Base-by-base conservation (phyloP, 2,888 invertebrate genomes). In the Drosophila parthenogenetica region DNA sequence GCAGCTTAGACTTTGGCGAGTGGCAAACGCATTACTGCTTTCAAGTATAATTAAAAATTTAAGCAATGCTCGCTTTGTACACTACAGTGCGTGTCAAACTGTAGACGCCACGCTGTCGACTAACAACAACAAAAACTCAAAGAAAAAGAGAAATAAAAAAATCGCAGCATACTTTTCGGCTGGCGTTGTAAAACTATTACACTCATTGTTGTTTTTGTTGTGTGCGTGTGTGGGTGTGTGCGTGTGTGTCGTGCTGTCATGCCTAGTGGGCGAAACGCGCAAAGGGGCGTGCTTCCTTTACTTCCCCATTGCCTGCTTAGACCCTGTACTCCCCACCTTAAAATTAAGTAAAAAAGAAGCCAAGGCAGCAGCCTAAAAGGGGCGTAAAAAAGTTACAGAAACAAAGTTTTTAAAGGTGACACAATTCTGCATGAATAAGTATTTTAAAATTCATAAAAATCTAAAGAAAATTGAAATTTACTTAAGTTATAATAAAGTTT, bases 81-180 rank as follows among this genome's bases (percentile, higher is more conserved):
- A 13, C 16, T 5, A 29, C 29, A 77, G 65, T 51, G 50, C 32
- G 13, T 66, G 37, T 29, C 22, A 69, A 82, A 82, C 87, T 83
- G 79, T 87, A 68, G 81, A 87, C 81, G 81, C 81, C 81, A 87
- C 40, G 50, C 14, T 75, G 87, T 64, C 84, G 87, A 67, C 72
- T 60, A 77, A 69, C 81, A 49, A 69, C 77, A 35, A 10, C 7
- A 13, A 25, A 16, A 48, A 2, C 16, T 1, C 3, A 40, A 40
- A 69, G 81, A 14, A 5, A 14, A 8, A 25, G 25, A 46, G 25
- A 14, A 8, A 35, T 35, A 13, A 32, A 48, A 32, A 79, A 81
- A 73, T 87, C 77, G 79, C 74, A 82, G 77, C 85, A 87, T 84
- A 82, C 75, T 81, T 87, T 87, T 81, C 54, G 84, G 78, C 86